Percentiles rank a stretch among this genome's conserved stretches.
Evolutionary conservation across 2,888 invertebrate genomes (phyloP).

Genomic region (Epinotia nisella): DNA sequence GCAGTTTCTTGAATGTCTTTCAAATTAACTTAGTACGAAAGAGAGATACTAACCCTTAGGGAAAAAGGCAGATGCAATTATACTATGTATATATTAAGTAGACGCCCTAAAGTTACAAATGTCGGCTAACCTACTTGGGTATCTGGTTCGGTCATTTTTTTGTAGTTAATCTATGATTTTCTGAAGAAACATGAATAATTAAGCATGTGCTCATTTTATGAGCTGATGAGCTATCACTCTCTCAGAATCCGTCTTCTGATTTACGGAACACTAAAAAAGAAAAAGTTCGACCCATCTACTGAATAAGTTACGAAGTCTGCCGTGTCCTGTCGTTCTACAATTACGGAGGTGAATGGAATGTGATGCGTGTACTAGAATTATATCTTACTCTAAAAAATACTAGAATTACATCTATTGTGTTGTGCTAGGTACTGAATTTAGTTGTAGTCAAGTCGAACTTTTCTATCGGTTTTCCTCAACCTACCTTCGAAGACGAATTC

Average conservation of each 20-base stretch:
- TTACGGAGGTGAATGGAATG: conserved; percentile 7
- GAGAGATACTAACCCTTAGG: not conserved
- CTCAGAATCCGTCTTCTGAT: too few species aligned
- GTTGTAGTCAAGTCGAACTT: not conserved
- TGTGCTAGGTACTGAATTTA: not conserved
- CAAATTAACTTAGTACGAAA: not conserved
- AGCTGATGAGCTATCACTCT: too few species aligned
- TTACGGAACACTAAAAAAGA: too few species aligned
- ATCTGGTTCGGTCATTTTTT: too few species aligned
- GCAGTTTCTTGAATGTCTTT: not conserved
- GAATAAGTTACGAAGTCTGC: not conserved
- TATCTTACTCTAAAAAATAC: too few species aligned
- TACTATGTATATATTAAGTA: too few species aligned
- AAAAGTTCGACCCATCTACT: not conserved
- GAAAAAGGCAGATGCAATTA: not conserved
- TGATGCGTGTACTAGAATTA: not conserved
- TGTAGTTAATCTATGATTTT: not conserved
- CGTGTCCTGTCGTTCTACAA: not conserved
- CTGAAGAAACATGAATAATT: not conserved
- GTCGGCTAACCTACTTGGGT: too few species aligned
- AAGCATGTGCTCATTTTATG: too few species aligned
- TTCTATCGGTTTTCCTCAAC: not conserved
- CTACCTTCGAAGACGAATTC: not conserved
- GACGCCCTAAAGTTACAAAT: too few species aligned
- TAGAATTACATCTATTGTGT: not conserved